phyloP scores from a whole-genome alignment of 2,797 vertebrate genomes.

The Sebastes variabilis region DNA sequence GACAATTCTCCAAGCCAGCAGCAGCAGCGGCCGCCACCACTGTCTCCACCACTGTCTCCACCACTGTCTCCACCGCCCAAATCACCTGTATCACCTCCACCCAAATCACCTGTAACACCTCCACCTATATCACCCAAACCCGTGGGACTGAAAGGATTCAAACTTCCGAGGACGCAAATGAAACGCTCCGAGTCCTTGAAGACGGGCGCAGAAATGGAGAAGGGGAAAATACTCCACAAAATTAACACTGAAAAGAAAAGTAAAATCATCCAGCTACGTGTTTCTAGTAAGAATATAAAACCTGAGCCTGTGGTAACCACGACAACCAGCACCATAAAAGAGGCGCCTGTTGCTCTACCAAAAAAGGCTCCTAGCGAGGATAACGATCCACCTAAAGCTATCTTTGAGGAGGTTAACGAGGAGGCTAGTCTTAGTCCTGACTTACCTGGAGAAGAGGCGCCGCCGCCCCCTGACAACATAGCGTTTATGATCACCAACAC shows the following conservation, averaged over 20 bases:
- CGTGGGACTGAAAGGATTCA: constrained; percentile 72
- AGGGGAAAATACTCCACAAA: constrained; percentile 74
- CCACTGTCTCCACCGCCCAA: constrained; percentile 56
- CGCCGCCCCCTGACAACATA: constrained; percentile 90
- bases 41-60: constrained; percentile 33
- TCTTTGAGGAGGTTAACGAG: constrained; percentile 70
- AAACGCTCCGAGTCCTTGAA: constrained; percentile 71
- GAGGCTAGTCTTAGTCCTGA: constrained; percentile 77
- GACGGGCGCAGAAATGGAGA: constrained; percentile 67
- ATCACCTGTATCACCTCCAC: constrained; percentile 68
- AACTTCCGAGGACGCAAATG: constrained; percentile 67
- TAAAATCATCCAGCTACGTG: constrained; percentile 40
- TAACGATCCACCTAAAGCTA: constrained; percentile 37
- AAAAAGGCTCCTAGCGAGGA: constrained; percentile 31
- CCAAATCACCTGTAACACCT: constrained; percentile 39
- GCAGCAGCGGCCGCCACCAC: constrained; percentile 31
- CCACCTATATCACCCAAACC: constrained; percentile 81
- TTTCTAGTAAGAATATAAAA: constrained; percentile 49
- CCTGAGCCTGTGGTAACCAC: constrained; percentile 31
- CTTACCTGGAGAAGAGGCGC: constrained; percentile 86
- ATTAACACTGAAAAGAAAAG: constrained; percentile 76
- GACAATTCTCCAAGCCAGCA: constrained; percentile 82
- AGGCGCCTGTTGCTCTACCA: background rate
- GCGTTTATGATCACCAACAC: constrained; percentile 98
- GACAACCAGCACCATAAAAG: constrained; percentile 27